Conservation (phyloP, 2,888 invertebrate species). For the Nemotelus pantherinus region DNA sequence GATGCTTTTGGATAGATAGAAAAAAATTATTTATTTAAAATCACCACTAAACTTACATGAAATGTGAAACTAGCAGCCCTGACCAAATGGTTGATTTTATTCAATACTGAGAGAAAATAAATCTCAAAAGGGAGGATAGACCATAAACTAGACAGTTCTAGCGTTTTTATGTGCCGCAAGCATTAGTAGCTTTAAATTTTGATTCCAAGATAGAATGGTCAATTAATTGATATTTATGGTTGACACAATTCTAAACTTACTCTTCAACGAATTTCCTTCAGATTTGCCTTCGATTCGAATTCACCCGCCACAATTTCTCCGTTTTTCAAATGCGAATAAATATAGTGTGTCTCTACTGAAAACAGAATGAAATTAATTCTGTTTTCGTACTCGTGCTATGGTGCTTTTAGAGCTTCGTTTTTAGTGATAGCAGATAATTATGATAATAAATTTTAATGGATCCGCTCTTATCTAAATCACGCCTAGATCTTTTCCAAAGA, state of each 20-base stretch:
- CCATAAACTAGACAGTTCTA: constrained; percentile 15
- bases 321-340: neutral
- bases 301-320: neutral
- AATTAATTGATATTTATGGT: constrained; percentile 51
- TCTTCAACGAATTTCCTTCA: neutral
- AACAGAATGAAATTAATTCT: too few species aligned
- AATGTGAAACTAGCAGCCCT: neutral
- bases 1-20: too few species aligned
- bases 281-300: neutral
- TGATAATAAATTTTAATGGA: constrained; percentile 51
- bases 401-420: neutral
- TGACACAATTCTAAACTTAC: constrained; percentile 41
- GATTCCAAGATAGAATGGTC: constrained; percentile 43
- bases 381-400: too few species aligned
- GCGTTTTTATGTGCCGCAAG: constrained; percentile 10
- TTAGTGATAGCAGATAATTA: constrained; percentile 49
- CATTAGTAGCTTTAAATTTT: constrained; percentile 27
- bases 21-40: too few species aligned
- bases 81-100: too few species aligned
- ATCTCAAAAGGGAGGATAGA: constrained; percentile 18
- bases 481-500: constrained; percentile 14
- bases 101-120: constrained; percentile 14
- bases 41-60: neutral
- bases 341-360: too few species aligned
- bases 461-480: constrained; percentile 50